These are phyloP conservation scores for Cryptotermes secundus DNA, from an alignment of 1,140 invertebrate species.

Conservation along the genomic window DNA sequence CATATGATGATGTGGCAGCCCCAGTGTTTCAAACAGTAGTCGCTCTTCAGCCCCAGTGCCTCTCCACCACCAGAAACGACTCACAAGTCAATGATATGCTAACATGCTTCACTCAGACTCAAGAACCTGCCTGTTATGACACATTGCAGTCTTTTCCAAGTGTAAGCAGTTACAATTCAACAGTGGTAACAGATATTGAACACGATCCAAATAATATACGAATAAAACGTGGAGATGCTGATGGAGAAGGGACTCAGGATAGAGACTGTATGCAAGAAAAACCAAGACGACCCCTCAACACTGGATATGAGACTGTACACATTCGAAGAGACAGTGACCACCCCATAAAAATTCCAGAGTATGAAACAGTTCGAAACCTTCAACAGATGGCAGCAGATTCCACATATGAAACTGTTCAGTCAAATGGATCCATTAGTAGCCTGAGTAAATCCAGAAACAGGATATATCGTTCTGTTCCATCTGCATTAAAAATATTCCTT, in stretches of 20 bases:
- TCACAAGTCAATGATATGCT: not conserved
- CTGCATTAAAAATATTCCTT: slow-evolving; percentile 30
- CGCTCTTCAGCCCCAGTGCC: not conserved
- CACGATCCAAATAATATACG: not conserved
- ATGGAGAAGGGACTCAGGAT: not conserved
- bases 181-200: slow-evolving; percentile 24
- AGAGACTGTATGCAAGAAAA: not conserved
- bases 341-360: slow-evolving; percentile 22
- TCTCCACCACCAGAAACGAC: not conserved
- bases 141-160: slow-evolving; percentile 32
- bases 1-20: slow-evolving; percentile 7
- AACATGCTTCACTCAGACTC: slow-evolving; percentile 8
- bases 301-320: slow-evolving; percentile 24
- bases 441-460: slow-evolving; percentile 20
- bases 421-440: slow-evolving; percentile 21
- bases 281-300: not conserved
- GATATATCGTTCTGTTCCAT: slow-evolving; percentile 14
- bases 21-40: not conserved
- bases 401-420: slow-evolving; percentile 16
- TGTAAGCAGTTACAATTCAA: slow-evolving; percentile 32
- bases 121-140: slow-evolving; percentile 22
- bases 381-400: slow-evolving; percentile 28
- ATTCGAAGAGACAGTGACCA: not conserved
- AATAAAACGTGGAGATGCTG: not conserved
- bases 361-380: slow-evolving; percentile 28